Evolutionary conservation across 2,797 vertebrate species (phyloP), one percentile per base, ranked within the genome.

Genomic region (Aeoliscus strigatus): DNA sequence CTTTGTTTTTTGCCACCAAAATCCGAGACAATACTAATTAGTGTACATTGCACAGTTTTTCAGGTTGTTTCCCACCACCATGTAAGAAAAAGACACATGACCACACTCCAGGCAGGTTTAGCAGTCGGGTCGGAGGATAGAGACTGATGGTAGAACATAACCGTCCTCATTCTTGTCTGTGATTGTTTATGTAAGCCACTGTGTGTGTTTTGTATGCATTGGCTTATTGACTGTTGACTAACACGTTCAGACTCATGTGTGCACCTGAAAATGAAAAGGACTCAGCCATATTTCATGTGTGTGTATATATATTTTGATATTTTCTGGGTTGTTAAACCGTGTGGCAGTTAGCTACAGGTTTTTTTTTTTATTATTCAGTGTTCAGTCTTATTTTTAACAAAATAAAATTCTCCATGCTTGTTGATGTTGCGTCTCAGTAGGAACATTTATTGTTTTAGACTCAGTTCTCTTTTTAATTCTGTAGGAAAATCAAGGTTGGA

Each of bases 271-370:
- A 32, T 18, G 27, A 5, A 23, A 28, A 31, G 12, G 13, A 27
- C 37, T 16, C 79, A 84, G 71, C 73, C 77, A 82, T 82, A 81
- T 76, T 78, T 75, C 39, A n/a, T n/a, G n/a, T n/a, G n/a, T n/a
- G 33, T 79, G 45, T 78, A 14, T 39, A 10, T 42, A 69, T 26
- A 71, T 70, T 66, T 44, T 39, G 52, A 57, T 73, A 69, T 48
- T 50, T 59, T 40, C 31, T 55, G 25, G 37, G 36, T 54, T 80
- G 61, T 66, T 51, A 41, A 51, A 60, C 29, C 36, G 31, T 58
- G 63, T 63, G 56, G 35, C 33, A 45, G 60, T 55, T 66, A 41
- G 32, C 44, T 23, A 58, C 17, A 35, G 10, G 39, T 52, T 40
- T 41, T 56, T 42, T 49, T 34, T 56, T 54, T 36, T 59, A 45